These are phyloP conservation scores for Polyploca ridens DNA, from an alignment of 2,888 invertebrate species.

Conservation along the genomic window DNA sequence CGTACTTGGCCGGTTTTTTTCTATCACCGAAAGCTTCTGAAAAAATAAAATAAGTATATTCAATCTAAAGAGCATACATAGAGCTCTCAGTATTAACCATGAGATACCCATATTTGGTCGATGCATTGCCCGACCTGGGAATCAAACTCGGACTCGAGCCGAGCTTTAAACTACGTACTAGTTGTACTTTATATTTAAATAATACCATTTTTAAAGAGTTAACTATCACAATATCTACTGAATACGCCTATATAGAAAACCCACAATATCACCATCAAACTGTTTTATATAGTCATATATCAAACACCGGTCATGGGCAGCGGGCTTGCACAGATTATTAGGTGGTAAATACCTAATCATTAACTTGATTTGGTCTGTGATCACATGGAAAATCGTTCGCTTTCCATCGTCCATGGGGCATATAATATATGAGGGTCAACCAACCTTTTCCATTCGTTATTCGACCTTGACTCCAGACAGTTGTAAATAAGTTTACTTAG, in stretches of 20 bases:
- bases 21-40: too few relatives aligned
- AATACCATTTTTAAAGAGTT: too few relatives aligned
- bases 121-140: too few relatives aligned
- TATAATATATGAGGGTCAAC: slow-evolving; percentile 65
- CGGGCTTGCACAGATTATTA: slow-evolving; percentile 52
- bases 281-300: slow-evolving; percentile 16
- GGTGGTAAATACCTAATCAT: slow-evolving; percentile 52
- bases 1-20: too few relatives aligned
- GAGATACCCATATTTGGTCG: too few relatives aligned
- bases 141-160: too few relatives aligned
- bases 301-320: slow-evolving; percentile 54
- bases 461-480: slow-evolving; percentile 57
- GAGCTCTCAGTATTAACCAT: too few relatives aligned
- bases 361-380: slow-evolving; percentile 73
- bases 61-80: too few relatives aligned
- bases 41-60: too few relatives aligned
- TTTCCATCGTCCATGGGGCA: slow-evolving; percentile 57
- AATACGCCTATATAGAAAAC: background rate
- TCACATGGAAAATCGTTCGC: slow-evolving; percentile 67
- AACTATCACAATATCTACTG: too few relatives aligned
- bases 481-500: slow-evolving; percentile 19
- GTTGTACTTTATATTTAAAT: too few relatives aligned
- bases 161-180: too few relatives aligned
- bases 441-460: slow-evolving; percentile 50
- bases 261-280: background rate